These are phyloP conservation scores for Abrostola triplasia DNA, from an alignment of 2,888 invertebrate genomes.

Conservation along the genomic window DNA sequence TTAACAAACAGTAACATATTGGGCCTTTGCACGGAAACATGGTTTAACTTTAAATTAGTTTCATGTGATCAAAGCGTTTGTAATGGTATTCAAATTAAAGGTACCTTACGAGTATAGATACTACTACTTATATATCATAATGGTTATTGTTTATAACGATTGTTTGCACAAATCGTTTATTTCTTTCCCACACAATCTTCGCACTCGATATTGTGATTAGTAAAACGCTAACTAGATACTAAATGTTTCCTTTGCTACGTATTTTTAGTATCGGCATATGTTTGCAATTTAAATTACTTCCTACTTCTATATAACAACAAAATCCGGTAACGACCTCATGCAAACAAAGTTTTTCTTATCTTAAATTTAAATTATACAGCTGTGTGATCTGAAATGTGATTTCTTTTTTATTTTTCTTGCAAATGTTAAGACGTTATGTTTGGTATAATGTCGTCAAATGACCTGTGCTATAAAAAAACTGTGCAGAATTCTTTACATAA, in stretches of 20 bases:
- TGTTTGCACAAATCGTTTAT: too few relatives aligned
- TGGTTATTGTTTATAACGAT: too few relatives aligned
- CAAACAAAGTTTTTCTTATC: background rate
- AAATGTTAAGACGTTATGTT: conserved; percentile 12
- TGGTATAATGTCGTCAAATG: conserved; percentile 25
- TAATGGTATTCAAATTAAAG: too few relatives aligned
- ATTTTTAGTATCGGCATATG: too few relatives aligned
- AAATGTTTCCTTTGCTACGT: too few relatives aligned
- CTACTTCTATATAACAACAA: background rate
- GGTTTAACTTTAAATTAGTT: background rate
- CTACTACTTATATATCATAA: too few relatives aligned
- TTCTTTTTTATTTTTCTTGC: background rate
- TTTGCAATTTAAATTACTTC: too few relatives aligned
- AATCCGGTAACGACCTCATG: background rate
- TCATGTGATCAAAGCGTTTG: too few relatives aligned
- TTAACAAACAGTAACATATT: conserved; percentile 22
- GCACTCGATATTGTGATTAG: too few relatives aligned
- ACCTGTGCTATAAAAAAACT: conserved; percentile 29
- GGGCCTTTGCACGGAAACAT: conserved; percentile 15
- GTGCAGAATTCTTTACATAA: conserved; percentile 23
- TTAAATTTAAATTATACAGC: background rate
- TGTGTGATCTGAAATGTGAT: background rate
- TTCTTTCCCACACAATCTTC: too few relatives aligned
- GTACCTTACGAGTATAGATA: too few relatives aligned
- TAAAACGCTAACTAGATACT: too few relatives aligned